Evolutionary conservation across 2,888 invertebrate genomes (phyloP), one percentile per base, ranked within the genome.

Genomic region (Danaus chrysippus): DNA sequence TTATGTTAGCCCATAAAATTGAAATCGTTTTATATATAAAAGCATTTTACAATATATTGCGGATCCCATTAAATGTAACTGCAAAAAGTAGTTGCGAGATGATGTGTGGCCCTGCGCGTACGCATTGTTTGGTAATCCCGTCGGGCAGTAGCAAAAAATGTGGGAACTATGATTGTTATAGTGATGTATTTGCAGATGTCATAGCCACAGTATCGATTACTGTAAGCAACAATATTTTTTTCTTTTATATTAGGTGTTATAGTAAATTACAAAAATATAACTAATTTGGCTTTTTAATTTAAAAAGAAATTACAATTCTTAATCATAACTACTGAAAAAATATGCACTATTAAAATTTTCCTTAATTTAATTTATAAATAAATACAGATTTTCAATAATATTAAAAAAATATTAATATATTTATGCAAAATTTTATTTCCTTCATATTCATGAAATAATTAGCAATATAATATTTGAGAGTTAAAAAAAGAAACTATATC

Each of bases 111-210:
- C 67, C 83, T 75, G 76, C 76, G 72, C 71, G 64, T 77, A 76
- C 81, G 82, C 84, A 79, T 89, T 90, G 88, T 89, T 84, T 74
- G 77, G 73, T 82, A 80, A 86, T 82, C 84, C 83, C 76, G 76
- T 73, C 73, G 75, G 80, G 82, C 71, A 53, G 72, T 70, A 67
- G 77, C 82, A 88, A 89, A 88, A 84, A 88, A 86, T 82, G 78
- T 86, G 86, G 82, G 86, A 86, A 86, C 75, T 76, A 72, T 74
- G 67, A 73, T 73, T 11, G 72, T 74, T 73, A 65, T 78, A 83
- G 83, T 59, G 81, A 70, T 71, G 82, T 67, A 15, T 49, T 12
- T 13, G n/a, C 10, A n/a, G n/a, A 13, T 9, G 23, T 23, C 12
- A 49, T 23, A 46, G 41, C 42, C 66, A 64, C 67, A 67, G 66